Percentiles rank a stretch among this genome's conserved stretches.
Conservation (phyloP, 2,888 invertebrate genomes). For the Papilio demoleus region DNA sequence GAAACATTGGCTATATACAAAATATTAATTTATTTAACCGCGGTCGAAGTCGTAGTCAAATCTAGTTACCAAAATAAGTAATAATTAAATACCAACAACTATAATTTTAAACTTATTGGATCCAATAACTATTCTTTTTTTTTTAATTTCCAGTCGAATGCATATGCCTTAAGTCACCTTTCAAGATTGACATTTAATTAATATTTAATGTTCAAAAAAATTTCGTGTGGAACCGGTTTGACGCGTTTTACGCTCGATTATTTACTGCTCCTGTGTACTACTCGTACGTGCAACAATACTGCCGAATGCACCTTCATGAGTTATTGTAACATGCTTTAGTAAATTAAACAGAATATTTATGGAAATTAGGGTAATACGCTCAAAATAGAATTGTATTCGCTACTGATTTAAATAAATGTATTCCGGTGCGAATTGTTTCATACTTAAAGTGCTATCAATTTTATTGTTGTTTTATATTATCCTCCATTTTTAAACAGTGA, state of each 20-base stretch:
- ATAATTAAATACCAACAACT: no score
- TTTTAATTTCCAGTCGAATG: not conserved
- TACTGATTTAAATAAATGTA: not conserved
- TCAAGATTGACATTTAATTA: conserved; percentile 27
- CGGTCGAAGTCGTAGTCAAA: no score
- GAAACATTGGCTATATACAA: no score
- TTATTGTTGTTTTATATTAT: no score
- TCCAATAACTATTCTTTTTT: not conserved
- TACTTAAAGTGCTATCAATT: no score
- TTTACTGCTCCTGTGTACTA: not conserved
- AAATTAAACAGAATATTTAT: not conserved
- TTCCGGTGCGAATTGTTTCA: not conserved
- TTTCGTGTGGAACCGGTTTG: conserved; percentile 29
- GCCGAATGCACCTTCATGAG: not conserved
- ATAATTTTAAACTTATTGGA: no score
- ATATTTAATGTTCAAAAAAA: conserved; percentile 19
- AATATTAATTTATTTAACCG: no score
- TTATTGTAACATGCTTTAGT: conserved; percentile 9
- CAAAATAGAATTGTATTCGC: not conserved
- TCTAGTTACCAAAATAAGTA: no score
- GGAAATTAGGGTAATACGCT: not conserved
- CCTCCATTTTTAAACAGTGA: no score
- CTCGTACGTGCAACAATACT: not conserved
- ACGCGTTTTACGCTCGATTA: conserved; percentile 30
- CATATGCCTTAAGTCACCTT: not conserved